These are phyloP conservation scores for Pseudomyrmex flavicornis DNA, from an alignment of 1,140 invertebrate genomes.

Conservation along the genomic window DNA sequence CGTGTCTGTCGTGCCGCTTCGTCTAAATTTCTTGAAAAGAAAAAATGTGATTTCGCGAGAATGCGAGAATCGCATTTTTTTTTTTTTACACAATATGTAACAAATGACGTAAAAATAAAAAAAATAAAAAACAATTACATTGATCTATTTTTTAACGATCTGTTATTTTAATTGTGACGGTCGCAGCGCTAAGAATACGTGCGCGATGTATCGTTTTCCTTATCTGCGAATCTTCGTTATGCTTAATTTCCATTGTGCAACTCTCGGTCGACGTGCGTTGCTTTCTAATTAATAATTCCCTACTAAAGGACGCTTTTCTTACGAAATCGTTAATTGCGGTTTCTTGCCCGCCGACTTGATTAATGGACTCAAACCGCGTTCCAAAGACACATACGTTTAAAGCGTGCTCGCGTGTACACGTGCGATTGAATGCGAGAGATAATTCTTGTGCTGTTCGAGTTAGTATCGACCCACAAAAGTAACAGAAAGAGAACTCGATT, in stretches of 20 bases:
- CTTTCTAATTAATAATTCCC: conserved; percentile 50
- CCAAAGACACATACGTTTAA: conserved; percentile 9
- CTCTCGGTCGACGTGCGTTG: conserved; percentile 11
- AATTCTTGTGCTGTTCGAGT: not conserved
- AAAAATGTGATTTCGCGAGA: conserved; percentile 6
- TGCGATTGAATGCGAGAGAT: not conserved
- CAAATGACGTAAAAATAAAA: too few relatives aligned
- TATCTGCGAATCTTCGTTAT: conserved; percentile 18
- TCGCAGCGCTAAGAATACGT: too few relatives aligned
- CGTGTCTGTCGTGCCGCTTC: not conserved
- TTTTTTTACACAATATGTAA: too few relatives aligned
- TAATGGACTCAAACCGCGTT: conserved; percentile 37
- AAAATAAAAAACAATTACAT: too few relatives aligned
- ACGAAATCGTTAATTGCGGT: conserved; percentile 53
- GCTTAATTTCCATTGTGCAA: conserved; percentile 50
- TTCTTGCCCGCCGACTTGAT: conserved; percentile 29
- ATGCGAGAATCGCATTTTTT: not conserved
- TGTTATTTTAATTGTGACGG: too few relatives aligned
- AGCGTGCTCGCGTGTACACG: not conserved
- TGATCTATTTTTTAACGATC: too few relatives aligned
- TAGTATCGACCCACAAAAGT: not conserved
- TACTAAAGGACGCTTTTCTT: not conserved
- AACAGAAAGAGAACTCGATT: not conserved
- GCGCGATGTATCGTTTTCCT: not conserved
- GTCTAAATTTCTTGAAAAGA: conserved; percentile 12